Conservation (phyloP, 2,888 invertebrate genomes). For the Zonitis immaculata region DNA sequence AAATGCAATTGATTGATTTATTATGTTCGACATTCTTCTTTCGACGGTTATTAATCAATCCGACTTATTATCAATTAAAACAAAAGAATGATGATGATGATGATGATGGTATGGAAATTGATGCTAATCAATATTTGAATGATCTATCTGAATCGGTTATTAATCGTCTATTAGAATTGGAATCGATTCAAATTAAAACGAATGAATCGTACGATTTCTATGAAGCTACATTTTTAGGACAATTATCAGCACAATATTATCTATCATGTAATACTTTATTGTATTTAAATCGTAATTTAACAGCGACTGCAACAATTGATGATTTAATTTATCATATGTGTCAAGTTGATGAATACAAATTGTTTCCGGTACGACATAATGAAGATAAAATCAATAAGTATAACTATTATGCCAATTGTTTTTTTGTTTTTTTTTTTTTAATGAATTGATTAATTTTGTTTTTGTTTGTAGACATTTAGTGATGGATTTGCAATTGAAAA, state of each 20-base stretch:
- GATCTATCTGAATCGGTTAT: slow-evolving; percentile 75
- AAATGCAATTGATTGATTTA: slow-evolving; percentile 92
- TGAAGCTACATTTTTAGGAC: slow-evolving; percentile 76
- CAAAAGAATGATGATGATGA: slow-evolving; percentile 34
- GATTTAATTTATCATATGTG: slow-evolving; percentile 75
- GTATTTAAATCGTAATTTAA: slow-evolving; percentile 69
- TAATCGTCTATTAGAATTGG: slow-evolving; percentile 65
- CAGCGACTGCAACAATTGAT: slow-evolving; percentile 60
- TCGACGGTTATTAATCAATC: slow-evolving; percentile 85
- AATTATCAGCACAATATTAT: slow-evolving; percentile 96
- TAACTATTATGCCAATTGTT: too few species aligned
- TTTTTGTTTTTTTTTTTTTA: too few species aligned
- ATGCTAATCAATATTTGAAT: slow-evolving; percentile 73
- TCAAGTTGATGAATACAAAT: slow-evolving; percentile 83
- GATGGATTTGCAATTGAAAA: slow-evolving; percentile 66
- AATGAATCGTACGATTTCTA: slow-evolving; percentile 50
- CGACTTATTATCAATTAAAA: slow-evolving; percentile 81
- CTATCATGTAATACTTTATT: slow-evolving; percentile 87
- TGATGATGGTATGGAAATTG: slow-evolving; percentile 64
- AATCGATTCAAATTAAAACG: slow-evolving; percentile 60
- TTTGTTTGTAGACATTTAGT: slow-evolving; percentile 67
- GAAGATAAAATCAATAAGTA: slow-evolving; percentile 92
- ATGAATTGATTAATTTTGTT: too few species aligned
- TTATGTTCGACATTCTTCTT: slow-evolving; percentile 99
- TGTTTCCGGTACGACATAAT: slow-evolving; percentile 96